These are phyloP conservation scores for Callipepla squamata DNA, from an alignment of 2,113 vertebrate species.

Conservation along the genomic window DNA sequence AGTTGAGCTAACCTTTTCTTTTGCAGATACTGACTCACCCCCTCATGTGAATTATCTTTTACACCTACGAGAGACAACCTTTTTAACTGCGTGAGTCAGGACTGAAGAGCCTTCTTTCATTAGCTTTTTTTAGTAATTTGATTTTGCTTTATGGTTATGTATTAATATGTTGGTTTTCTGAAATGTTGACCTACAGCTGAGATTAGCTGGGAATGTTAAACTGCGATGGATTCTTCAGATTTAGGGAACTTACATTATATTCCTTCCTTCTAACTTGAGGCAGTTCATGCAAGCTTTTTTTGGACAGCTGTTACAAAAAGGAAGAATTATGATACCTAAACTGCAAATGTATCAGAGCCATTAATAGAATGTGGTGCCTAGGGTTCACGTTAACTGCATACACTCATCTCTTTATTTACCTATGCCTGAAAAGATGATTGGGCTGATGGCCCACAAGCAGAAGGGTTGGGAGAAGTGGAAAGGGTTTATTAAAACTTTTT, in stretches of 20 bases:
- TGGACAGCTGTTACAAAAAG: background rate
- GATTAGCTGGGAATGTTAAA: background rate
- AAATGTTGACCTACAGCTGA: background rate
- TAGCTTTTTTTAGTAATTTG: slow-evolving; percentile 11
- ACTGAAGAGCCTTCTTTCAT: background rate
- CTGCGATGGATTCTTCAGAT: background rate
- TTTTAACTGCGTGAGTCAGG: slow-evolving; percentile 20
- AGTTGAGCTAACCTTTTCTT: background rate
- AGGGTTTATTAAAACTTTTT: background rate
- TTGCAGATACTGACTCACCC: background rate
- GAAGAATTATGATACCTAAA: background rate
- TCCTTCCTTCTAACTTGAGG: background rate
- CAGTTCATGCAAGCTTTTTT: background rate
- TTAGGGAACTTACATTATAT: background rate
- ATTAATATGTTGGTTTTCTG: background rate
- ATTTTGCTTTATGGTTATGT: slow-evolving; percentile 4
- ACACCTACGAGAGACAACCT: background rate
- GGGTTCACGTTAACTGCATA: background rate
- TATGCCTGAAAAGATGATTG: background rate
- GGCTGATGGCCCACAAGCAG: background rate
- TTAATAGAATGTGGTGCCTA: background rate
- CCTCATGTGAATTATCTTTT: background rate
- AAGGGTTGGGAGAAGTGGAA: background rate
- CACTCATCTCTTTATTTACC: background rate
- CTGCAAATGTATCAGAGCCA: background rate